These are phyloP conservation scores for Rhinolophus sinicus DNA, from an alignment of 2,113 vertebrate genomes.

Conservation along the genomic window DNA sequence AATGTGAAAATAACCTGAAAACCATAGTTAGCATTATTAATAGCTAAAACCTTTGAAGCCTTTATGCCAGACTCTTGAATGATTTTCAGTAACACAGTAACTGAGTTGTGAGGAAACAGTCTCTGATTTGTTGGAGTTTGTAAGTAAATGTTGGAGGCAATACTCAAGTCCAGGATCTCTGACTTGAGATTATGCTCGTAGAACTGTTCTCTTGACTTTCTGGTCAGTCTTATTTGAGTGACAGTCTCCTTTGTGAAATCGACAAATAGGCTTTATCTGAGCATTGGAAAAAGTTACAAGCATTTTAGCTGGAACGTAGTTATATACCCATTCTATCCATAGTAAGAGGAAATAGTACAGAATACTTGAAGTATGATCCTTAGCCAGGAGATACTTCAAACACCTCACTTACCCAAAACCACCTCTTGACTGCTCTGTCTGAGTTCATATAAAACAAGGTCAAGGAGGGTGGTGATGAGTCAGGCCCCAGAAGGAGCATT, in stretches of 20 bases:
- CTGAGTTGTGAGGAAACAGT: not conserved
- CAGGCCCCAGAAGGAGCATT: not conserved
- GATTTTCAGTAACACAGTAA: not conserved
- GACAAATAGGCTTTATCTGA: not conserved
- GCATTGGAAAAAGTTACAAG: not conserved
- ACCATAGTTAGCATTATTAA: not conserved
- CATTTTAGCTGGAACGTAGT: not conserved
- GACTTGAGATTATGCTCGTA: not conserved
- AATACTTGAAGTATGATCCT: not conserved
- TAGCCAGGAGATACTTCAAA: not conserved
- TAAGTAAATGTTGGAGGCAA: not conserved
- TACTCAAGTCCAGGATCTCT: not conserved
- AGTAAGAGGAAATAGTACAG: not conserved
- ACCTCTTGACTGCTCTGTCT: not conserved
- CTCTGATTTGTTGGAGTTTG: not conserved
- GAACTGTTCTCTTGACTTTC: not conserved
- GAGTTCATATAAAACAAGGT: not conserved
- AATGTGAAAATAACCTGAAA: not conserved
- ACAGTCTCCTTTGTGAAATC: not conserved
- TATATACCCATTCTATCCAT: not conserved
- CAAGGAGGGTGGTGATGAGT: not conserved
- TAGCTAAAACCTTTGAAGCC: not conserved
- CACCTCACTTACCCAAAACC: not conserved
- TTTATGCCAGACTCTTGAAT: not conserved
- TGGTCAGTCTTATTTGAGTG: not conserved